Base-by-base conservation (phyloP, 2,797 vertebrate genomes). In the Chiloscyllium punctatum region DNA sequence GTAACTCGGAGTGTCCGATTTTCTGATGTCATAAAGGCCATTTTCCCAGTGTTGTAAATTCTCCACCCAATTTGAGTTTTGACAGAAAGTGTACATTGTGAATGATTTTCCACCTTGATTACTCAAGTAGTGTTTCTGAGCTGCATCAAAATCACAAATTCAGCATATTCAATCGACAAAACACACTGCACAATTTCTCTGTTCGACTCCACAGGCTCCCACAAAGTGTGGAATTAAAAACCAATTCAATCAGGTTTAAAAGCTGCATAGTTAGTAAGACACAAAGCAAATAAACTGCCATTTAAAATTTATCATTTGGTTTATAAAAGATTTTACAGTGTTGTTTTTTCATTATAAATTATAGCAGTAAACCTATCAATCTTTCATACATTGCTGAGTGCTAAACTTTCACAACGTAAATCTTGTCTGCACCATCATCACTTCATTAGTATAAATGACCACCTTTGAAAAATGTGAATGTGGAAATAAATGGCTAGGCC, bases 291-390 rank as follows among this genome's bases (percentile, higher is more conserved):
- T n/a, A 77, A 95, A 77, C 51, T 95, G 94, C 71, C 42, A n/a
- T 77, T 77, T 95, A 95, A 77, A 72, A 77, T 95, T 95, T 74
- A 72, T 95, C 48, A 95, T 77, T 95, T 53, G 15, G n/a, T 95
- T 95, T 95, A 95, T 57, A 95, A 74, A 8, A 74, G 69, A 51
- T 94, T 51, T 33, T 53, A 51, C 69, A 94, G 53, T 77, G 94
- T 69, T 92, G 90, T 77, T 77, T 94, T 37, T 74, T 48, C 27
- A 72, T 95, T 74, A 95, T 95, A 95, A 95, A 95, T 95, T 74
- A 77, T 74, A 51, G 94, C 72, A 72, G 25, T 95, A 74, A 95
- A 95, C 94, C 94, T 51, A 33, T 53, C 69, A 77, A 13, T 72
- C 71, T 77, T 95, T 77, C 48, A 95, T 57, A 51, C 42, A 33